Conservation (phyloP, 2,113 vertebrate species). For the Naja naja region DNA sequence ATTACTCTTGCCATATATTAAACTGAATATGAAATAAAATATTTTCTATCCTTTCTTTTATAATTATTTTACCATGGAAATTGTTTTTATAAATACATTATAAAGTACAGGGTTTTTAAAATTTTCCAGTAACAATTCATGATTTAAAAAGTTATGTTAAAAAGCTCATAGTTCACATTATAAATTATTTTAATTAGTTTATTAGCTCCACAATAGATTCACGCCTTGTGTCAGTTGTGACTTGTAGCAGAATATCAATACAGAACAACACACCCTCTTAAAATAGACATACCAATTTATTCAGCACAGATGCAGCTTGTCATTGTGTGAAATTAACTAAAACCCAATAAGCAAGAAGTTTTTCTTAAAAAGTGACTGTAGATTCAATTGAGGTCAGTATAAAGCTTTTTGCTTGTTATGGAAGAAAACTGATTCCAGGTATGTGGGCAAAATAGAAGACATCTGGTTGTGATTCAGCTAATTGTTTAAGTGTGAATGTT, state of each 20-base stretch:
- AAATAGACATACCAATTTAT: not conserved
- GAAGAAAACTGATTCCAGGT: not conserved
- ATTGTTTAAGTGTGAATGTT: not conserved
- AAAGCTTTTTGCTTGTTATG: not conserved
- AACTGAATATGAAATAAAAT: not conserved
- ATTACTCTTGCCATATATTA: not conserved
- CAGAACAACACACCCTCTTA: not conserved
- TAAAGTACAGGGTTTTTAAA: not conserved
- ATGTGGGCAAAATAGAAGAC: not conserved
- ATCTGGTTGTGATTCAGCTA: not conserved
- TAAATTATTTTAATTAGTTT: slow-evolving; percentile 12
- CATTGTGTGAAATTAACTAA: not conserved
- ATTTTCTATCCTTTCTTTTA: not conserved
- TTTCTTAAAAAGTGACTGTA: not conserved
- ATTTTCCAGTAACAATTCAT: slow-evolving; percentile 9
- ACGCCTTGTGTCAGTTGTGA: slow-evolving; percentile 16
- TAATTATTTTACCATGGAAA: not conserved
- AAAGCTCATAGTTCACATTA: slow-evolving; percentile 9
- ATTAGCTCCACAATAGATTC: slow-evolving; percentile 8
- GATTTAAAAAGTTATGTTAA: slow-evolving; percentile 14
- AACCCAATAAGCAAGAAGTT: not conserved
- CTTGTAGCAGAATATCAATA: slow-evolving; percentile 17
- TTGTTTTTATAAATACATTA: slow-evolving; percentile 8
- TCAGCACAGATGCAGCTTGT: not conserved
- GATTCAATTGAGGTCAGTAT: not conserved